Percentiles rank a stretch among this genome's conserved stretches.
phyloP scores from a whole-genome alignment of 2,113 vertebrate species.

The Psilopsiagon aurifrons region DNA sequence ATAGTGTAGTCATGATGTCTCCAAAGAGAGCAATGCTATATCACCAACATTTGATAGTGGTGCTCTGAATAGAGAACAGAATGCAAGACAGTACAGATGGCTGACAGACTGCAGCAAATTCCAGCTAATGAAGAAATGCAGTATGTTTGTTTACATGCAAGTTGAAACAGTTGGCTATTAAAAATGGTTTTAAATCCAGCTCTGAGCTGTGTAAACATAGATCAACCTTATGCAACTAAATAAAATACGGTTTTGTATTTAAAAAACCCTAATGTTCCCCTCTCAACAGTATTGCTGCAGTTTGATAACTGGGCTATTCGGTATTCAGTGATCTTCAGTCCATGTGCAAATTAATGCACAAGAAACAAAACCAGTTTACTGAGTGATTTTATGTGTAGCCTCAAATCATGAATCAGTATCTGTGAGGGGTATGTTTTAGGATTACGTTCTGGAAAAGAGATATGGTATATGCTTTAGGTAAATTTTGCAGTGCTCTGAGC shows the following conservation, averaged over 20 bases:
- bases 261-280: not conserved
- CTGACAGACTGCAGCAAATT: constrained; percentile 72
- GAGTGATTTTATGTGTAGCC: constrained; percentile 25
- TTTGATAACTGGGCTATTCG: constrained; percentile 48
- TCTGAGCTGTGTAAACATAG: constrained; percentile 67
- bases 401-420: not conserved
- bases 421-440: not conserved
- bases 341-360: constrained; percentile 47
- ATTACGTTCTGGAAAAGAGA: not conserved
- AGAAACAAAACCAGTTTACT: constrained; percentile 63
- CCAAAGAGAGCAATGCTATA: constrained; percentile 65
- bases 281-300: constrained; percentile 37
- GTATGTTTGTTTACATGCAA: constrained; percentile 64
- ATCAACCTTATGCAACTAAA: constrained; percentile 46
- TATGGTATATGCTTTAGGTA: not conserved
- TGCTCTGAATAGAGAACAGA: constrained; percentile 50
- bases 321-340: constrained; percentile 37
- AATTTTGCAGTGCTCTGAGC: not conserved
- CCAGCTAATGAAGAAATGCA: constrained; percentile 70
- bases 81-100: constrained; percentile 68
- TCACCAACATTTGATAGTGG: constrained; percentile 60
- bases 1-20: constrained; percentile 57
- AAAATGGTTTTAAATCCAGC: constrained; percentile 48
- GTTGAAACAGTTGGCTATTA: constrained; percentile 59
- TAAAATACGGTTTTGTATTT: constrained; percentile 41